Percentiles rank a stretch among this genome's conserved stretches.
Conservation (phyloP, 1,140 invertebrate species). For the Bombus superbus region DNA sequence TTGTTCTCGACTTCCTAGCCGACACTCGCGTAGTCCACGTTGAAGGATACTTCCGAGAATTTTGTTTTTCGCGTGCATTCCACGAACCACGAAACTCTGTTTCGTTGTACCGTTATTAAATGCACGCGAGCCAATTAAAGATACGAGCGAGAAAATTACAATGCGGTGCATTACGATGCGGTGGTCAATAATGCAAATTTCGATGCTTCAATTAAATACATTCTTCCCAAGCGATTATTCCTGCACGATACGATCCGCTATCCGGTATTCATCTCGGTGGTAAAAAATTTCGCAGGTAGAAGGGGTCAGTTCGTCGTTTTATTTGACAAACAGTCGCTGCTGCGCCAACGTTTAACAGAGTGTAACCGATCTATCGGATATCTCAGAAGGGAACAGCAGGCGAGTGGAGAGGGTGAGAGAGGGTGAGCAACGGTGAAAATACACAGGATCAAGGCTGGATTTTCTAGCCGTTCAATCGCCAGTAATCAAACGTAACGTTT, state of each 20-base stretch:
- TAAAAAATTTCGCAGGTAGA: background rate
- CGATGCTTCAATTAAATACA: background rate
- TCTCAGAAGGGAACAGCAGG: background rate
- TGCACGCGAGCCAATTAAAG: background rate
- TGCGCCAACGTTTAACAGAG: too few relatives aligned
- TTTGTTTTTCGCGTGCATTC: too few relatives aligned
- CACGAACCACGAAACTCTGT: background rate
- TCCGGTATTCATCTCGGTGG: background rate
- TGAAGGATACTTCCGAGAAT: too few relatives aligned
- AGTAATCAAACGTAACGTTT: slow-evolving; percentile 38
- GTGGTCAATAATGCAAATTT: too few relatives aligned
- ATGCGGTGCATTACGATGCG: background rate
- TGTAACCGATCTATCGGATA: background rate
- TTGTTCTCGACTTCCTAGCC: too few relatives aligned
- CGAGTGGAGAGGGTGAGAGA: background rate
- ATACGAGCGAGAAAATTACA: background rate
- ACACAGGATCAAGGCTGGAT: background rate
- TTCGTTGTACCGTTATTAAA: background rate
- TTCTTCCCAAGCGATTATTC: too few relatives aligned
- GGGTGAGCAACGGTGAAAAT: background rate
- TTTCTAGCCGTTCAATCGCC: background rate
- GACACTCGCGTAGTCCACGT: too few relatives aligned
- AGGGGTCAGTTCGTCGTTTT: background rate
- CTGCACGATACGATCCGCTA: too few relatives aligned
- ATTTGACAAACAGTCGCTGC: background rate